Evolutionary conservation across 1,140 invertebrate species (phyloP), one percentile per base, ranked within the genome.

Genomic region (Diprion similis): DNA sequence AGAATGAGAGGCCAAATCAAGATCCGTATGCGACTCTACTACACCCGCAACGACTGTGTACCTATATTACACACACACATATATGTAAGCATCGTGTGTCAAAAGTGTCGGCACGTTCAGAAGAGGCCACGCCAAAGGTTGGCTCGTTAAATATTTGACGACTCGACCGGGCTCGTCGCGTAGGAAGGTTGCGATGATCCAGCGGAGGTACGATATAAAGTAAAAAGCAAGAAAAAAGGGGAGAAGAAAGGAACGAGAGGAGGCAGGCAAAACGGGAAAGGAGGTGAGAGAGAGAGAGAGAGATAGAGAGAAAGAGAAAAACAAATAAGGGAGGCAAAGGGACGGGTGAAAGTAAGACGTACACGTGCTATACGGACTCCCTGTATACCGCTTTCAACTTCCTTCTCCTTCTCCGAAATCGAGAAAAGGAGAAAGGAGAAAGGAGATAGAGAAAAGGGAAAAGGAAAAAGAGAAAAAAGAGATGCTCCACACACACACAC

Each of bases 391-490:
- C 68, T 17, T 46, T 70, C 68, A 67, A 10, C 72, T 51, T 48
- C 24, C 47, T 19, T 72, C 59, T 66, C 10, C 72, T 37, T 68
- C 72, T 66, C 45, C 24, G 71, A 10, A 51, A 67, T 17, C 17
- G 37, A 67, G 11, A 15, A 24, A 67, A 19, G 4, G 24, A 24
- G 37, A 19, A 24, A 19, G 66, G 13, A 67, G 18, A 11, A 2
- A 4, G 13, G 66, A 18, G 8, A 24, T 1, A 11, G 37, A 19
- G 13, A 24, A 19, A 8, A 19, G 37, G 18, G 66, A 67, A 0
- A 8, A 67, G 66, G 4, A 11, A 18, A 67, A 67, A 67, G 11
- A 24, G 18, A 17, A 18, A 15, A 67, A 11, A 67, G 37, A 24
- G 18, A 67, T 4, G 17, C 37, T 67, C 18, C 37, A 17, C 18